Conservation (phyloP, 2,113 vertebrate species). For the Brachirus orientalis region DNA sequence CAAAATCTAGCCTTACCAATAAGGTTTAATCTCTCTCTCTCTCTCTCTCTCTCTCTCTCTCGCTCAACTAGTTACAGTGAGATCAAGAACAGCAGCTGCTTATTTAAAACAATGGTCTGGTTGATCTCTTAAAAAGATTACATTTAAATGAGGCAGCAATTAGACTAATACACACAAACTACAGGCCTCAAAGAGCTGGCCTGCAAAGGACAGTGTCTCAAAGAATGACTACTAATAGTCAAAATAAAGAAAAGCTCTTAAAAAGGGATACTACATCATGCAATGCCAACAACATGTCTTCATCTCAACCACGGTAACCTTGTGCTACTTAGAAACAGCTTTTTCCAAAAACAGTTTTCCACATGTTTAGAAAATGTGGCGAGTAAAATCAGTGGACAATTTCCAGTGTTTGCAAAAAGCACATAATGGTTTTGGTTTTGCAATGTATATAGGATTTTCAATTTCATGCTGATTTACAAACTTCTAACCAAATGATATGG, state of each 20-base stretch:
- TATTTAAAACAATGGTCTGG: slow-evolving; percentile 28
- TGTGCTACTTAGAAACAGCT: slow-evolving; percentile 25
- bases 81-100: neutral
- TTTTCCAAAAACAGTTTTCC: slow-evolving; percentile 43
- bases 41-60: too few species aligned
- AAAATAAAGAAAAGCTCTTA: slow-evolving; percentile 22
- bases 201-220: neutral
- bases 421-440: slow-evolving; percentile 34
- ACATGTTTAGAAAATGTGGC: slow-evolving; percentile 54
- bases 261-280: slow-evolving; percentile 8
- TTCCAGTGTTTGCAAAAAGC: slow-evolving; percentile 36
- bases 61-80: too few species aligned
- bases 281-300: slow-evolving; percentile 47
- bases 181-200: neutral
- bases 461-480: slow-evolving; percentile 38
- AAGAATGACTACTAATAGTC: slow-evolving; percentile 12
- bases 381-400: slow-evolving; percentile 25
- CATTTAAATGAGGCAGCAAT: slow-evolving; percentile 32
- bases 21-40: neutral
- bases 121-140: slow-evolving; percentile 53
- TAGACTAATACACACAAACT: slow-evolving; percentile 36
- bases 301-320: slow-evolving; percentile 37
- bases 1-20: too few species aligned
- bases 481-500: neutral
- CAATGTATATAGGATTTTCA: slow-evolving; percentile 37